A percentile compares a stretch with the other conserved stretches of the same genome.
These are phyloP conservation scores for Chunga burmeisteri DNA, from an alignment of 2,113 vertebrate species.

Conservation along the genomic window DNA sequence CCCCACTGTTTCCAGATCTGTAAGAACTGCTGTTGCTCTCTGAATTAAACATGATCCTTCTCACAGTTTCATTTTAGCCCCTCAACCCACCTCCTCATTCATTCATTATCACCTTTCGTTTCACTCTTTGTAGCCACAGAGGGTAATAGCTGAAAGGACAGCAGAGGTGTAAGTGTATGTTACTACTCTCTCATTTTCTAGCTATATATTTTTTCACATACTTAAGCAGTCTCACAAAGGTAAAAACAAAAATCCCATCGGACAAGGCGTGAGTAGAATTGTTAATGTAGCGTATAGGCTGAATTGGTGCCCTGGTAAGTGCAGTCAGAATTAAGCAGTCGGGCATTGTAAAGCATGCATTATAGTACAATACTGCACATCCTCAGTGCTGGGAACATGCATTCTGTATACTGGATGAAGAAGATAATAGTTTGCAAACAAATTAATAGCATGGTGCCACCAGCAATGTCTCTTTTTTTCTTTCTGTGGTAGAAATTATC, in stretches of 20 bases:
- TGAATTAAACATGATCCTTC: neutral
- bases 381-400: neutral
- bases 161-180: neutral
- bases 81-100: neutral
- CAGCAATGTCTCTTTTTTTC: neutral
- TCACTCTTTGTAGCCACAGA: neutral
- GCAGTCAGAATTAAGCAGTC: neutral
- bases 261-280: neutral
- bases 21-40: neutral
- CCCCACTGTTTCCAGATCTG: neutral
- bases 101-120: neutral
- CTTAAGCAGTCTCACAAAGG: neutral
- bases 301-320: neutral
- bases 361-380: neutral
- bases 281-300: neutral
- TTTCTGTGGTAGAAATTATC: neutral
- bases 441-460: neutral
- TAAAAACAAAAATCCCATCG: neutral
- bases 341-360: neutral
- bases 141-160: neutral
- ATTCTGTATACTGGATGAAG: neutral
- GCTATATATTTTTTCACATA: neutral
- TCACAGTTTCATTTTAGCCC: neutral
- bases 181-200: neutral
- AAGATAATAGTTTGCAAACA: conserved; percentile 24